Evolutionary conservation across 2,797 vertebrate species (phyloP).

Genomic region (Falco columbarius): DNA sequence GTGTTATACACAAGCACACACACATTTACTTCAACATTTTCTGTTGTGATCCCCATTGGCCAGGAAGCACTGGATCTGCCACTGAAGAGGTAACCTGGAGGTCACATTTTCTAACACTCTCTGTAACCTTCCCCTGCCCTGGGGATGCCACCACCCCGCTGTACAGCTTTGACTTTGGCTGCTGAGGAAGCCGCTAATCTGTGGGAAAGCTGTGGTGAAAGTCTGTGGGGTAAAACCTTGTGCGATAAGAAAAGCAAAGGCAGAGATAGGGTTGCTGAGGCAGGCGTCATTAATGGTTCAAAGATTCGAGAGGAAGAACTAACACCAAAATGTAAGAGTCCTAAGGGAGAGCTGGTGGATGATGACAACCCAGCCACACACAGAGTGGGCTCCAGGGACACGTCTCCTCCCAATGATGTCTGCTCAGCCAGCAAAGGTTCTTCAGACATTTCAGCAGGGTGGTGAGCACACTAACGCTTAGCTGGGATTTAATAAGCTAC

Average conservation of each 20-base stretch:
- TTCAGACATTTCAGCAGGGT: neutral
- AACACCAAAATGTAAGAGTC: neutral
- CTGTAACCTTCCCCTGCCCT: neutral
- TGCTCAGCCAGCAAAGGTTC: neutral
- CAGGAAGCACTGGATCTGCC: neutral
- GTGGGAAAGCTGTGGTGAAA: neutral
- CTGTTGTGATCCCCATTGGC: neutral
- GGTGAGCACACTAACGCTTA: neutral
- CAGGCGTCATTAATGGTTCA: neutral
- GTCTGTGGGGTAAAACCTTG: neutral
- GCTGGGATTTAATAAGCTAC: neutral
- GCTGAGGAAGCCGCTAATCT: neutral
- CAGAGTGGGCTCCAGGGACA: neutral
- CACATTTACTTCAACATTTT: neutral
- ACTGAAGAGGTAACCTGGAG: neutral
- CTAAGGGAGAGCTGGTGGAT: neutral
- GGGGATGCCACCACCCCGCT: neutral
- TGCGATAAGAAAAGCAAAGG: slow-evolving; percentile 12
- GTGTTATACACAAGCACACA: accelerated
- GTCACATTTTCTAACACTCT: neutral
- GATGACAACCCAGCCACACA: neutral
- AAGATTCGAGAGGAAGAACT: slow-evolving; percentile 18
- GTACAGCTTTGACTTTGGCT: neutral
- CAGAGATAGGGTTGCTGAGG: neutral
- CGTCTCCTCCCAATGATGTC: neutral